Base-by-base conservation (phyloP, 1,140 invertebrate species). In the Bombus balteatus region DNA sequence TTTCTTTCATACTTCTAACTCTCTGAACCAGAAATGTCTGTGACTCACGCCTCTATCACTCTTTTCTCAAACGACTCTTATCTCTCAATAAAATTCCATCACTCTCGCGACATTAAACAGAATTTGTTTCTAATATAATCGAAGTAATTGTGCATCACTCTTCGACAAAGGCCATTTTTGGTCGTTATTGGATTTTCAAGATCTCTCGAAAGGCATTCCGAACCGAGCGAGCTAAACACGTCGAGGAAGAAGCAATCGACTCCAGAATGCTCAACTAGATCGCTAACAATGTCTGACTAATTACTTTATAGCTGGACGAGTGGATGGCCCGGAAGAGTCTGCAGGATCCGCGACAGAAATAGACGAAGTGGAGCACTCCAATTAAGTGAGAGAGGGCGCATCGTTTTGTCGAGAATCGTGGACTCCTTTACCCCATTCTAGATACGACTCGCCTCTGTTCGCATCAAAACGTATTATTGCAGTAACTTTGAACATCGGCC, bases 271-370 rank as follows among this genome's bases (percentile, higher is more conserved):
- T 83, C 81, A 66, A 77, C 74, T 34, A 57, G 81, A 83, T 83
- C 47, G 82, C 65, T 78, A 78, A 83, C 82, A 83, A 83, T 71
- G 82, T 83, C 82, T 78, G 65, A n/a, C 75, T 83, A 83, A 78
- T 83, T 83, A 83, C 62, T 65, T 83, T 41, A 70, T 59, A 57
- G 43, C 65, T 37, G 74, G 65, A 68, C 37, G 74, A 83, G 82
- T 66, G 65, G 74, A 78, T 83, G 13, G 28, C 47, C 62, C 82
- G 82, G 82, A 70, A 78, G 75, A 78, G 65, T 83, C 75, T 83
- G 28, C 10, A 83, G 75, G 15, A 83, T 78, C 74, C 75, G 74
- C 65, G 75, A 77, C 65, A 75, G 75, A 78, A 83, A 83, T 85
- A 81, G 70, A 85, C 77, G 43, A 66, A 73, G 83, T 81, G 68